Base-by-base conservation (phyloP, 2,888 invertebrate genomes). In the Amblyteles armatorius region DNA sequence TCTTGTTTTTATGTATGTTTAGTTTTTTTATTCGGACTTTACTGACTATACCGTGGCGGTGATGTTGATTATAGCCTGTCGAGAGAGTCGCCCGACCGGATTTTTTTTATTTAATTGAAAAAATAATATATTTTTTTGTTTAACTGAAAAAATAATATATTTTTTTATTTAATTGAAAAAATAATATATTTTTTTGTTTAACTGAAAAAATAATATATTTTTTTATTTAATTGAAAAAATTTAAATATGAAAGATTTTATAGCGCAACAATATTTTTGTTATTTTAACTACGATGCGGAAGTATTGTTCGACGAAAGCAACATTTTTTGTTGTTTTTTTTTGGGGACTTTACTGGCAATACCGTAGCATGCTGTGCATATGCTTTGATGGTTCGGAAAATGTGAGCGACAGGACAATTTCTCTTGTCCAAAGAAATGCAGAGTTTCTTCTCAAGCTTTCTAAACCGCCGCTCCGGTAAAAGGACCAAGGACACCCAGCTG, bases 401-500 rank as follows among this genome's bases (percentile, higher is more conserved):
- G 68, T 63, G 78, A 80, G 48, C 71, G 76, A 79, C 72, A 48
- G 73, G 69, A 83, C 55, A 80, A 80, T 85, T 82, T 80, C 73
- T 57, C 67, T 78, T 69, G 50, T 63, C 33, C 73, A 65, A 83
- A 72, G 44, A 73, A 82, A 85, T 80, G 82, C 60, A 77, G 72
- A 52, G 79, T 72, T 50, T 65, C 78, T 71, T 65, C 78, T 71
- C 19, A n/a, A 79, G 73, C 73, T 83, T 82, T 83, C 77, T 74
- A 83, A 74, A 68, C 80, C 68, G 69, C 73, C 77, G 80, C 60
- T 68, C 72, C 44, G 48, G 60, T 50, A 63, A 77, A 83, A 68
- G 82, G 76, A 48, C 76, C 69, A 48, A 81, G 82, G 79, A 82
- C 83, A 80, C 55, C 11, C 82, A 83, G 80, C 85, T 83, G 85